A percentile compares a stretch with the other conserved stretches of the same genome.
Conservation (phyloP, 2,888 invertebrate species). For the Conops quadrifasciatus region DNA sequence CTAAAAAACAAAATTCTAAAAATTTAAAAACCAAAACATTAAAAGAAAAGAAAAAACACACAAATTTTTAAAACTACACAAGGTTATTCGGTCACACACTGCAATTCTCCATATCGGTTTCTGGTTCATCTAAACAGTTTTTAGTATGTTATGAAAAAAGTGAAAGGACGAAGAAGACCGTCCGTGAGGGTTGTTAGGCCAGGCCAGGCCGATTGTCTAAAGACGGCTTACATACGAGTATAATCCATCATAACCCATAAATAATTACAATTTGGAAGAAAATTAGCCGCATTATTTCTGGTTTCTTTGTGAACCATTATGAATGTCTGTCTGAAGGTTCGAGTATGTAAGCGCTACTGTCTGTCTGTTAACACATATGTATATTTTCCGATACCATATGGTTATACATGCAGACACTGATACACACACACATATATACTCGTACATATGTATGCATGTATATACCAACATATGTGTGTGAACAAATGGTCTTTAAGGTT, state of each 20-base stretch:
- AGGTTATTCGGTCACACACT: conserved; percentile 33
- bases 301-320: not conserved
- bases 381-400: too few species aligned
- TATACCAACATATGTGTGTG: too few species aligned
- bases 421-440: too few species aligned
- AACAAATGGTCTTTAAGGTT: too few species aligned
- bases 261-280: conserved; percentile 2
- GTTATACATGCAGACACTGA: not conserved
- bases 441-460: not conserved
- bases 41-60: not conserved
- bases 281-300: not conserved
- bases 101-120: conserved; percentile 21
- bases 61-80: conserved; percentile 18
- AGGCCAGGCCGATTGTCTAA: not conserved
- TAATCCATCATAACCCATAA: conserved; percentile 25
- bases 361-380: conserved; percentile 1
- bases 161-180: not conserved
- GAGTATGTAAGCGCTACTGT: conserved; percentile 9
- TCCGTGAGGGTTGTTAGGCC: conserved; percentile 1
- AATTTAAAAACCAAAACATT: not conserved
- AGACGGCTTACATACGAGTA: not conserved
- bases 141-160: conserved; percentile 5
- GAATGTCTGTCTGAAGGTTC: too few species aligned
- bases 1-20: too few species aligned
- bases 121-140: not conserved